Base-by-base conservation (phyloP, 2,888 invertebrate species). In the Sipha maydis region DNA sequence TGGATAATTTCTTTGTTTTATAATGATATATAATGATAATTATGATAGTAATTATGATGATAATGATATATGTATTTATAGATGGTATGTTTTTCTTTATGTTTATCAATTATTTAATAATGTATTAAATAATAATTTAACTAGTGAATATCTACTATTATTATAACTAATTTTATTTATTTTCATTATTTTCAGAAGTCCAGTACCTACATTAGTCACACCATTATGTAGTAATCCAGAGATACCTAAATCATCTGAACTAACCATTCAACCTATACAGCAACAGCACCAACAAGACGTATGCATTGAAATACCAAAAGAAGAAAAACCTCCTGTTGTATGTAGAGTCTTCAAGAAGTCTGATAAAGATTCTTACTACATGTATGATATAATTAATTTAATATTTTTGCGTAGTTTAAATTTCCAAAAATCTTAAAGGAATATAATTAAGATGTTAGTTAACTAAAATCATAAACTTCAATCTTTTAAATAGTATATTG, bases 261-360 rank as follows among this genome's bases (percentile, higher is more conserved):
- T 31, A 28, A 1, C 21, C 21, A 56, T 11, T 9, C 25, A 83
- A 25, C n/a, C n/a, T n/a, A n/a, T n/a, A n/a, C n/a, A n/a, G n/a
- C n/a, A n/a, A n/a, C n/a, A n/a, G n/a, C 38, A n/a, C 41, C 9
- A 86, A 73, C n/a, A 48, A 31, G 25, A 8, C 11, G 21, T 3
- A 11, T 5, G 34, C 25, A 34, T 54, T 28, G 56, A 56, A 67
- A 3, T 25, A 31, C 19, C 1, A 41, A 79, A 11, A 73, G 71
- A 41, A 28, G 88, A 75, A 80, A 88, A 80, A 25, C 5, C 88
- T 61, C 82, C 88, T n/a, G 75, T 88, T 19, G 38, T 82, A 67
- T 88, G 75, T 48, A 61, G 82, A 82, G 88, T 82, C 3, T 11
- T 34, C 11, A 25, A 25, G 48, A 69, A 78, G 9, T 78, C 85